Base-by-base conservation (phyloP, 92 coral and sea anemone species). In the Micromussa lordhowensis region DNA sequence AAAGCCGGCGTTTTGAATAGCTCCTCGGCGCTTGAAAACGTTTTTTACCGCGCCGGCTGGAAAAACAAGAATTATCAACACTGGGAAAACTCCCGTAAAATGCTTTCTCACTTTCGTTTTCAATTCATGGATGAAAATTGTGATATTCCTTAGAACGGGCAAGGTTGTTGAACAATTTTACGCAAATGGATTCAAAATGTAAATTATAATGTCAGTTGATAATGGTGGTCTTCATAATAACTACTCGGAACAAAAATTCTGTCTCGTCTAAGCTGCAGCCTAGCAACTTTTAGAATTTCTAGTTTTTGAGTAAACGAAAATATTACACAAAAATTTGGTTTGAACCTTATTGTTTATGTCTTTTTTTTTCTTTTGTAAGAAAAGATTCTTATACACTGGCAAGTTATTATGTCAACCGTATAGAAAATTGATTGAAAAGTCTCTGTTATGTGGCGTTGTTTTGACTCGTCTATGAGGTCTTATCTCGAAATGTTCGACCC, bases 1-100 rank as follows among this genome's bases (percentile, higher is more conserved):
- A 72, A 72, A 72, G 81, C 88, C 88, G 88, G 88, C 30, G 63
- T 76, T 74, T 84, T 55, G n/a, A 72, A 72, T 72, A 34, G 77
- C 29, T 34, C 51, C 51, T 72, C 77, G 38, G 36, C 34, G 34
- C 31, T 55, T 40, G 88, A 55, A 84, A 74, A 73, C 81, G 75
- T 38, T 31, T 54, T 57, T 61, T 61, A 18, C 32, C 26, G 29
- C 88, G 88, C 57, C 73, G 88, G 36, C 87, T 35, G 78, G 28
- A 73, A 84, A 72, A 74, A 83, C 44, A 53, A 24, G 30, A 4
- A 69, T 14, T 6, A 22, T 14, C 24, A 16, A 44, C 2, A 36
- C 18, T 24, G 58, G 71, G 19, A 58, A 74, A 73, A 73, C 13
- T 4, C 55, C 55, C 80, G 30, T 73, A 0, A 6, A 36, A 9